Conservation (phyloP, 2,113 vertebrate genomes). For the Tetrax tetrax region DNA sequence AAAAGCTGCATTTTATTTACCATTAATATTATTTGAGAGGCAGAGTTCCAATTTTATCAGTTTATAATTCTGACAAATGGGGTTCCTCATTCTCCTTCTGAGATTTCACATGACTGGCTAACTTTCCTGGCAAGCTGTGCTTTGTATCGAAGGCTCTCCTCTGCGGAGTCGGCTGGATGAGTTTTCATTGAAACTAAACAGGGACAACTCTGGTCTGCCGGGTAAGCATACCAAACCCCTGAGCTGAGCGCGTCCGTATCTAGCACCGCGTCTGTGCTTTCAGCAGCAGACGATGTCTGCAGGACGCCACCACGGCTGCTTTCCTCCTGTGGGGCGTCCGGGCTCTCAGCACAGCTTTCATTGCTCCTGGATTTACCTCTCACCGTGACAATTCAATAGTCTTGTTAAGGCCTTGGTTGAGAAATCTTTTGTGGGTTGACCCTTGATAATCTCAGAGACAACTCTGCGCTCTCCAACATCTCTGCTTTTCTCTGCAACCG, state of each 20-base stretch:
- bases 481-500: background rate
- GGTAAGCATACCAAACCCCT: background rate
- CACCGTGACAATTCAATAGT: rapidly evolving
- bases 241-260: background rate
- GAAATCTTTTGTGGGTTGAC: background rate
- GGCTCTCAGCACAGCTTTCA: rapidly evolving
- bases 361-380: background rate
- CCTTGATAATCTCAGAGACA: rapidly evolving
- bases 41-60: constrained; percentile 41
- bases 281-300: rapidly evolving
- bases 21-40: constrained; percentile 6
- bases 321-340: background rate
- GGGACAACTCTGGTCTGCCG: background rate
- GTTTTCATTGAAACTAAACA: constrained; percentile 23
- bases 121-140: constrained; percentile 32
- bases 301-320: background rate
- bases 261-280: background rate
- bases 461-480: background rate
- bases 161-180: background rate
- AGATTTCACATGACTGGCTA: background rate
- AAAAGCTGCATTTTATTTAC: constrained; percentile 48
- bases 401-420: background rate
- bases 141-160: background rate
- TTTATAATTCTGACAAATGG: constrained; percentile 49
- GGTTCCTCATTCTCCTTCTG: constrained; percentile 36